Percentiles rank a stretch among this genome's conserved stretches.
phyloP scores from a whole-genome alignment of 2,888 invertebrate species.

The Hedya salicella region DNA sequence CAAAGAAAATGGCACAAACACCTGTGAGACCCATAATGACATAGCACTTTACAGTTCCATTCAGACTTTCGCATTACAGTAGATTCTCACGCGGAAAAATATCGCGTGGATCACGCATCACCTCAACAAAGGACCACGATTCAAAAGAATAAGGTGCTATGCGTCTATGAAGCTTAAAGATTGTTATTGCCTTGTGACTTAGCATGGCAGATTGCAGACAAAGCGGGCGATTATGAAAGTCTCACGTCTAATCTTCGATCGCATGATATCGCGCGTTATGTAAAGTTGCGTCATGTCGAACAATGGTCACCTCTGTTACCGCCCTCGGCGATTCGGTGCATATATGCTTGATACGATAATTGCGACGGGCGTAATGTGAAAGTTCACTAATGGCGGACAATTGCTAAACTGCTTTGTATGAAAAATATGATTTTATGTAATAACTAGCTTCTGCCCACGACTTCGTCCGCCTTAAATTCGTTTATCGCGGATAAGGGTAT shows the following conservation, averaged over 20 bases:
- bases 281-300: conserved; percentile 64
- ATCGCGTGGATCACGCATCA: conserved; percentile 8
- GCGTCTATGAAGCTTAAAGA: too few species aligned
- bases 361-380: conserved; percentile 35
- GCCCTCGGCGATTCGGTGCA: conserved; percentile 39
- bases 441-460: too few species aligned
- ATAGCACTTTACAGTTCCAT: conserved; percentile 4
- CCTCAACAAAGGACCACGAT: not conserved
- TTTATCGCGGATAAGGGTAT: too few species aligned
- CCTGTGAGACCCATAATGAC: not conserved
- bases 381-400: conserved; percentile 29
- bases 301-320: conserved; percentile 52
- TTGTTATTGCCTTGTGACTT: not conserved
- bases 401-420: conserved; percentile 27
- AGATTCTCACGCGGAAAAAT: conserved; percentile 15
- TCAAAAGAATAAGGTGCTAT: not conserved
- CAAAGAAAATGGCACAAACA: not conserved
- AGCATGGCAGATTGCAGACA: conserved; percentile 4
- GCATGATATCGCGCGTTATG: conserved; percentile 59
- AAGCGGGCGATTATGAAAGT: conserved; percentile 60
- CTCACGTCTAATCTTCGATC: conserved; percentile 70
- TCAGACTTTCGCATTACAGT: not conserved
- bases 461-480: too few species aligned
- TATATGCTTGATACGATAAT: conserved; percentile 51
- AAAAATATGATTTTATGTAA: too few species aligned